These are phyloP conservation scores for Thymelicus acteon DNA, from an alignment of 2,888 invertebrate genomes.

Conservation along the genomic window DNA sequence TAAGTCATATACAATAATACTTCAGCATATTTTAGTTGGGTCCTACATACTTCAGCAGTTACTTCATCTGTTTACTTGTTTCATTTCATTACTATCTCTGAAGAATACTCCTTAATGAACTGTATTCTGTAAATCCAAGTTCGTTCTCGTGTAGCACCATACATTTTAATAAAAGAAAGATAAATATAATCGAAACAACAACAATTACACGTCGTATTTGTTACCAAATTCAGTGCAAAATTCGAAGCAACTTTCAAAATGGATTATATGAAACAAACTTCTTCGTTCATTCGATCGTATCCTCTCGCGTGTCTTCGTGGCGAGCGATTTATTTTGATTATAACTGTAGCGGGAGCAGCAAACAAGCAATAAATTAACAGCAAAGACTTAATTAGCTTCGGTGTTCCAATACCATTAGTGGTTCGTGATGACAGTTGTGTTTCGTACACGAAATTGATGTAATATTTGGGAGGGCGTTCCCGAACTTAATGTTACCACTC, in stretches of 20 bases:
- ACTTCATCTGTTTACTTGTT: too few relatives aligned
- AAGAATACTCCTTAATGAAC: background rate
- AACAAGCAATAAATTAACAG: conserved; percentile 80
- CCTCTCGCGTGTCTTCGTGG: conserved; percentile 75
- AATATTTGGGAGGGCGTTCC: conserved; percentile 64
- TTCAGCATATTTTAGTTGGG: too few relatives aligned
- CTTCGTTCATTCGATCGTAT: conserved; percentile 74
- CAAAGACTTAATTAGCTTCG: conserved; percentile 78
- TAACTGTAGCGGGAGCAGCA: conserved; percentile 69
- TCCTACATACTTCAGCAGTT: too few relatives aligned
- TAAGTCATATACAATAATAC: too few relatives aligned
- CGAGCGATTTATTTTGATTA: conserved; percentile 82
- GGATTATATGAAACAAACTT: conserved; percentile 47
- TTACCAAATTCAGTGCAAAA: conserved; percentile 13
- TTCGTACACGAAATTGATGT: conserved; percentile 70
- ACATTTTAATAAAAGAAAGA: too few relatives aligned
- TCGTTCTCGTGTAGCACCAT: too few relatives aligned
- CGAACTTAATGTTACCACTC: conserved; percentile 58
- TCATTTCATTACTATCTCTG: background rate
- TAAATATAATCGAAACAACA: too few relatives aligned
- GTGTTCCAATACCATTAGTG: conserved; percentile 80
- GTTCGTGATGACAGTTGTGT: conserved; percentile 70
- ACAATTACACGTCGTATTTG: background rate
- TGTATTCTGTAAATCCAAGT: too few relatives aligned
- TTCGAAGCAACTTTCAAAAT: conserved; percentile 23